These are phyloP conservation scores for Danio jaintianensis DNA, from an alignment of 2,797 vertebrate genomes.

Conservation along the genomic window DNA sequence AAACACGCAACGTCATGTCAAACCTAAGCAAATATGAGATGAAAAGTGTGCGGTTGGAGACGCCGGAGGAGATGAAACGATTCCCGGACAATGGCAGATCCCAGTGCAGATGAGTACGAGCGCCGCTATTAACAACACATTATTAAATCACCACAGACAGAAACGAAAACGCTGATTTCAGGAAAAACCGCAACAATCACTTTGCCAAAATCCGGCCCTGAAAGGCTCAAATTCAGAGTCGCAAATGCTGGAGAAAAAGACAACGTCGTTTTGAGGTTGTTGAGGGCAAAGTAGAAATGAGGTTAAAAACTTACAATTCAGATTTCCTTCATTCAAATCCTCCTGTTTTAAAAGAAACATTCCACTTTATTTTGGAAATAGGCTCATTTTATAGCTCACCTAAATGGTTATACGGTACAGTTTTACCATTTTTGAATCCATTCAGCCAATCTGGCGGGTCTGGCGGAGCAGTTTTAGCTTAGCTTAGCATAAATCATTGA, in stretches of 20 bases:
- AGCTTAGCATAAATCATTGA: too few species aligned
- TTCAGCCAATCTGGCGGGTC: too few species aligned
- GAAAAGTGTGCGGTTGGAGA: conserved; percentile 14
- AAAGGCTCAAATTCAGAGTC: conserved; percentile 60
- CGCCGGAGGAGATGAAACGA: conserved; percentile 17
- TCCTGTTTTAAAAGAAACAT: background rate
- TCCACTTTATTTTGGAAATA: too few species aligned
- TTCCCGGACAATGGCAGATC: background rate
- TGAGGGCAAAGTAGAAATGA: background rate
- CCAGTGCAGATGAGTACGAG: background rate
- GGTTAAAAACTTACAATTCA: background rate
- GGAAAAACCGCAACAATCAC: conserved; percentile 55
- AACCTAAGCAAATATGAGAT: conserved; percentile 47
- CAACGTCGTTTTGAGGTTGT: conserved; percentile 24
- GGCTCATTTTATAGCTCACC: too few species aligned
- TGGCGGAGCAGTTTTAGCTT: too few species aligned
- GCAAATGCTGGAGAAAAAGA: conserved; percentile 52
- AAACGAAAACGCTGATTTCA: conserved; percentile 71
- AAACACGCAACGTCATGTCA: conserved; percentile 52
- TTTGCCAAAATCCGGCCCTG: conserved; percentile 56
- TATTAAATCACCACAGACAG: conserved; percentile 51
- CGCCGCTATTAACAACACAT: conserved; percentile 2
- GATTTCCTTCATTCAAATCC: background rate
- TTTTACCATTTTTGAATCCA: too few species aligned
- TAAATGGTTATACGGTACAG: too few species aligned